These are phyloP conservation scores for Heteromyza rotundicornis DNA, from an alignment of 2,888 invertebrate genomes.

Conservation along the genomic window DNA sequence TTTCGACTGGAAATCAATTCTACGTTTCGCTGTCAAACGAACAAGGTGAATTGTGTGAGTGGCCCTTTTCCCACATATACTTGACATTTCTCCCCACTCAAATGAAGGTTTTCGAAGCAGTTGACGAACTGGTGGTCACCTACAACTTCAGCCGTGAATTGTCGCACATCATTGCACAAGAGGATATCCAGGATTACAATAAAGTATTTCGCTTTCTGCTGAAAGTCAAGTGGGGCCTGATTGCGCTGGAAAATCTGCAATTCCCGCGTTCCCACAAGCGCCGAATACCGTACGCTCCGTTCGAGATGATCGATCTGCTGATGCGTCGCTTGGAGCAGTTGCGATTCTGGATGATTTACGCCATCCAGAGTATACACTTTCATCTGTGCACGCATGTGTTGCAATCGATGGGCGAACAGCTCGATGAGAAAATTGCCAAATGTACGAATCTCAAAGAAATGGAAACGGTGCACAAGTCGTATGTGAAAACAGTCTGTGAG, in stretches of 20 bases:
- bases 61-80: neutral
- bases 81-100: neutral
- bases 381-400: constrained; percentile 64
- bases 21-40: constrained; percentile 37
- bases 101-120: constrained; percentile 50
- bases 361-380: constrained; percentile 65
- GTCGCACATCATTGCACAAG: constrained; percentile 46
- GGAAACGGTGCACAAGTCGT: constrained; percentile 54
- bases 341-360: constrained; percentile 66
- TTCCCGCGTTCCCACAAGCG: constrained; percentile 52
- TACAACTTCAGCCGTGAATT: constrained; percentile 51
- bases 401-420: constrained; percentile 55
- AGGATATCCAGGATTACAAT: constrained; percentile 53
- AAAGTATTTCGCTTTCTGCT: constrained; percentile 65
- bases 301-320: constrained; percentile 53
- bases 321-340: constrained; percentile 64
- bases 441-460: constrained; percentile 52
- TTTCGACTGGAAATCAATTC: constrained; percentile 50
- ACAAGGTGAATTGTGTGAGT: constrained; percentile 33
- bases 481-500: constrained; percentile 49
- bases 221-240: constrained; percentile 66
- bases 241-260: constrained; percentile 64
- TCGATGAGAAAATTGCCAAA: constrained; percentile 49
- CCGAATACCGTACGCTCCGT: constrained; percentile 41
- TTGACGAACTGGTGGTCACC: constrained; percentile 49